phyloP scores from a whole-genome alignment of 2,888 invertebrate genomes.

The Osmoderma eremita region DNA sequence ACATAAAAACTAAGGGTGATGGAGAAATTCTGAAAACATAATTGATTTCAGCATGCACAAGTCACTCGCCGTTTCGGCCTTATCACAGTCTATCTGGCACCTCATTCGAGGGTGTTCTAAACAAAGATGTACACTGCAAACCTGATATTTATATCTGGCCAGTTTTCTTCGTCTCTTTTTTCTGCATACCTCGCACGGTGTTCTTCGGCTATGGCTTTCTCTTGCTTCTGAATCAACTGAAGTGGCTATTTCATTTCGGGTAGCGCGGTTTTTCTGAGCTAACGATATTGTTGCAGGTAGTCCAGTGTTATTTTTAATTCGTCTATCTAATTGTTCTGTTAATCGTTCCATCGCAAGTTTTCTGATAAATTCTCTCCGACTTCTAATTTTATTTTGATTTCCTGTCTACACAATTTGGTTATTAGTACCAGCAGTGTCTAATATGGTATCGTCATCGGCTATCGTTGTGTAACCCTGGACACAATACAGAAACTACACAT shows the following conservation, averaged over 20 bases:
- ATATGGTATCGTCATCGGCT: background rate
- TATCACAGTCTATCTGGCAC: too few relatives aligned
- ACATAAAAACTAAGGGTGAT: too few relatives aligned
- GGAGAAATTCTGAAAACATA: too few relatives aligned
- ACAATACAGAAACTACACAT: background rate
- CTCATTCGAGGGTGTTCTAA: too few relatives aligned
- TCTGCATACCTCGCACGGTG: background rate
- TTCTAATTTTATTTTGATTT: slow-evolving; percentile 1
- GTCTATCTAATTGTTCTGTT: background rate
- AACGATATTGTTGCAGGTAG: background rate
- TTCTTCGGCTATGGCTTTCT: background rate
- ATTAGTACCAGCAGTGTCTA: background rate
- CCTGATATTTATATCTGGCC: background rate
- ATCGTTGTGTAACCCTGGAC: background rate
- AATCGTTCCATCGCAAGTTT: slow-evolving; percentile 1
- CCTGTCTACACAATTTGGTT: background rate
- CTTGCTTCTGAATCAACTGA: background rate
- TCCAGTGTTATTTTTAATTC: slow-evolving; percentile 10
- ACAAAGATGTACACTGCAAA: too few relatives aligned
- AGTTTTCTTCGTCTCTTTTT: background rate
- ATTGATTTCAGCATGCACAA: too few relatives aligned
- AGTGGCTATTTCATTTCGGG: too few relatives aligned
- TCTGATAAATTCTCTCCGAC: slow-evolving; percentile 3
- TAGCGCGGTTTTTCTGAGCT: too few relatives aligned
- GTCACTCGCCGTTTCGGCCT: too few relatives aligned